Evolutionary conservation across 1,140 invertebrate genomes (phyloP), one percentile per base, ranked within the genome.

Genomic region (Bicyclus anynana): DNA sequence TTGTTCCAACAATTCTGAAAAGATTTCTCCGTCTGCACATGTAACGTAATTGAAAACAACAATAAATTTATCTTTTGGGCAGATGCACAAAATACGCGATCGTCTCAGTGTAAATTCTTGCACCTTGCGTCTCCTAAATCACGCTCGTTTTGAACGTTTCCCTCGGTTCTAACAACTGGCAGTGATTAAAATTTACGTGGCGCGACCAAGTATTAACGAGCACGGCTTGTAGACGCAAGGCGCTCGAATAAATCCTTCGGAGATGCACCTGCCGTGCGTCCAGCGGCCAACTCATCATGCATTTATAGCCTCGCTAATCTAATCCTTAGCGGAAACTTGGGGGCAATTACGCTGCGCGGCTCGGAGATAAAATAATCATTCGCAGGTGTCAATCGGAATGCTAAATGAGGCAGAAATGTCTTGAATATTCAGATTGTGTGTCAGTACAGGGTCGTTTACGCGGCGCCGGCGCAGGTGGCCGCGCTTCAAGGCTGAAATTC

Each of bases 371-470:
- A 59, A 69, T 73, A 74, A 76, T 77, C 63, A 69, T 65, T 65
- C 73, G 73, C 82, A 84, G 80, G 84, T 84, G 84, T 85, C 68
- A 76, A 68, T 42, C 64, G 70, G 79, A 87, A 85, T 83, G 73
- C 69, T 82, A 80, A 85, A 76, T 72, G 78, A 78, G 69, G 51
- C 62, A 75, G 69, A 83, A 84, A 84, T 71, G 72, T 77, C 77
- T 84, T 87, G 81, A 86, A 86, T 87, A 87, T 87, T 87, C 80
- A 87, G 81, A 87, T 86, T 81, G 78, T 84, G 66, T 84, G 83
- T 85, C 77, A 76, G 82, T 86, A 87, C 81, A 85, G 68, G 83
- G 80, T 79, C 83, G 83, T 82, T 84, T 82, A 80, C 74, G 80
- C 83, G 85, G 85, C 83, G 83, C 85, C 83, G 83, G 85, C 84